Conservation (phyloP, 2,888 invertebrate genomes). For the Coecobrya sp. region DNA sequence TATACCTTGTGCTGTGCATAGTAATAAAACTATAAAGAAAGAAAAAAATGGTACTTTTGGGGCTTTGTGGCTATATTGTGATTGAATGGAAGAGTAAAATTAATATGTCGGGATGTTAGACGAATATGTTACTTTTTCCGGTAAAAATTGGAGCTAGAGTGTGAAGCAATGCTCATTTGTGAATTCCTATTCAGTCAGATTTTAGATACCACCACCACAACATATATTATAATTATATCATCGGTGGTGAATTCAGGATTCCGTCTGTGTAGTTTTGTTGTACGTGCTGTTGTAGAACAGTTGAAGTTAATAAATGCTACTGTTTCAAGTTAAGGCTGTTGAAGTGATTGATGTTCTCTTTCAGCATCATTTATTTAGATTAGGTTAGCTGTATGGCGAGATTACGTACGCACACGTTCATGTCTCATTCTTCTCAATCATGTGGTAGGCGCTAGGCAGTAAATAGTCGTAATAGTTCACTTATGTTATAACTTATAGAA, state of each 20-base stretch:
- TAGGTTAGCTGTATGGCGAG: conserved; percentile 79
- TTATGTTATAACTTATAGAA: background rate
- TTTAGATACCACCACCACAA: background rate
- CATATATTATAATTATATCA: too few relatives aligned
- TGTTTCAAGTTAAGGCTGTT: conserved; percentile 76
- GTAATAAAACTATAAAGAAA: background rate
- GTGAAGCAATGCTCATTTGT: background rate
- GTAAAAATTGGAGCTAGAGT: background rate
- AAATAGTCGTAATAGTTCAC: background rate
- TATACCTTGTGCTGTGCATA: background rate
- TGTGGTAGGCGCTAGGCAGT: conserved; percentile 37
- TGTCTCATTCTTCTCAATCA: conserved; percentile 79
- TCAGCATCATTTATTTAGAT: conserved; percentile 86
- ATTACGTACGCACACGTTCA: conserved; percentile 71
- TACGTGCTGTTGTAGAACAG: conserved; percentile 8
- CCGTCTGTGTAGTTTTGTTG: background rate
- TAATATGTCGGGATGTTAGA: too few relatives aligned
- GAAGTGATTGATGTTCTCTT: conserved; percentile 85
- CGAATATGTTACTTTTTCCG: too few relatives aligned
- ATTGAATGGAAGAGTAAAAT: background rate
- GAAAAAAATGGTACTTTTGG: background rate
- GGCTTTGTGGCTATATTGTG: background rate
- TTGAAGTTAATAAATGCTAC: conserved; percentile 76
- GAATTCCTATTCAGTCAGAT: background rate
- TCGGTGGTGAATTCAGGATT: background rate